Evolutionary conservation across 2,797 vertebrate species (phyloP), one percentile per base, ranked within the genome.

Genomic region (Halcyon leucocephala): DNA sequence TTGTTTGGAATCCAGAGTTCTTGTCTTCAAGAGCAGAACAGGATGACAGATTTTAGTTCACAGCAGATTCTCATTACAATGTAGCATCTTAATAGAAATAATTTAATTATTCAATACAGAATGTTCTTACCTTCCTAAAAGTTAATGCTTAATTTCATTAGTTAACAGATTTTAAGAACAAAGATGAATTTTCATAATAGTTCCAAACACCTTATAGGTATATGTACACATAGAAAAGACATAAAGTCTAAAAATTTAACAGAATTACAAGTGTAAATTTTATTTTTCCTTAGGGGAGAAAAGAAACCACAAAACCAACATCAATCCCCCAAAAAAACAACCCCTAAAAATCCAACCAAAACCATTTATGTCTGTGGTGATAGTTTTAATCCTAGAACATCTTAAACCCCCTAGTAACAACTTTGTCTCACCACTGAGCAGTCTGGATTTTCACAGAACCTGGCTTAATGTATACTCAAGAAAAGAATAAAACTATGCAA

Each of bases 51-150:
- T 16, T 44, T 29, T n/a, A 90, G 29, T 6, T 62, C 71, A 49
- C 35, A 79, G 35, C 17, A 82, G 39, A 29, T 44, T 66, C 42
- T 91, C 62, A 48, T 82, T 74, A 25, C 17, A 39, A 10, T 62
- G 31, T 54, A 70, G 62, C 44, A 81, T 78, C 62, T 93, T 70
- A 91, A 84, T 70, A 78, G 28, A 66, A 93, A 78, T 65, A 84
- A 84, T 81, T 84, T 64, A 73, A 91, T 87, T 96, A 78, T 82
- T 89, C 79, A 89, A 29, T n/a, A 39, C 33, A 84, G 61, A 28
- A 25, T 73, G 19, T n/a, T 7, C 61, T 73, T 48, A 33, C 25
- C 25, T 57, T 78, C 57, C 42, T 57, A 39, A 71, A 81, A 84
- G 51, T 69, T 87, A 82, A 73, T 78, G 18, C 3, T 37, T 35